A percentile compares a stretch with the other conserved stretches of the same genome.
Conservation (phyloP, 2,797 vertebrate species). For the Syndactyla subalaris region DNA sequence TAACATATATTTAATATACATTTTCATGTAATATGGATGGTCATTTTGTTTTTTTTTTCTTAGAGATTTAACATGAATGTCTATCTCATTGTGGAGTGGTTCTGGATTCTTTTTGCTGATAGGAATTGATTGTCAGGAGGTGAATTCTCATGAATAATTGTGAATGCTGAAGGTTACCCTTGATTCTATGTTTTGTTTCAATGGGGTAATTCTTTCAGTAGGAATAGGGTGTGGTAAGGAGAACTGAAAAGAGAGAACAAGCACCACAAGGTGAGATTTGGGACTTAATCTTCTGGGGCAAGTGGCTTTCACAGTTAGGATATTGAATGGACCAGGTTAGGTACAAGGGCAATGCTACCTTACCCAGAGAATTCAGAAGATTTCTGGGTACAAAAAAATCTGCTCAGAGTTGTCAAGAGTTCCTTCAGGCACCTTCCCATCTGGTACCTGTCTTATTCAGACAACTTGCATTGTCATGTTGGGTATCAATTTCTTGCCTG, state of each 20-base stretch:
- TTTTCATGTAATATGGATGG: not conserved
- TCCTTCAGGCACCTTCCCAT: not conserved
- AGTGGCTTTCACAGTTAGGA: not conserved
- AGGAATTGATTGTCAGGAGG: not conserved
- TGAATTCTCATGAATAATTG: not conserved
- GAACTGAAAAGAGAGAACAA: not conserved
- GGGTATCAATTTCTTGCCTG: not conserved
- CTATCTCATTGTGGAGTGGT: not conserved
- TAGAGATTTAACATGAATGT: not conserved
- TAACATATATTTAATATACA: not conserved
- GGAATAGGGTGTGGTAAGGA: not conserved
- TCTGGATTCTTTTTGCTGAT: not conserved
- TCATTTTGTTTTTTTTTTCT: not conserved
- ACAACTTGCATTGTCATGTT: not conserved
- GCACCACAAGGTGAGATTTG: not conserved
- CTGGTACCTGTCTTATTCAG: not conserved
- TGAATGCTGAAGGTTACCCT: not conserved
- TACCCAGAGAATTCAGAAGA: not conserved
- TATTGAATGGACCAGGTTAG: not conserved
- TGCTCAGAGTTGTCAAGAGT: not conserved
- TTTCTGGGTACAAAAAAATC: not conserved
- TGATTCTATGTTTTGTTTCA: not conserved
- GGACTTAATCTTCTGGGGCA: not conserved
- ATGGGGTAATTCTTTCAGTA: not conserved
- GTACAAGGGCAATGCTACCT: not conserved